Evolutionary conservation across 53 echinoderm and acorn worm species (phyloP), one percentile per base, ranked within the genome.

Genomic region (Henricia sp.): DNA sequence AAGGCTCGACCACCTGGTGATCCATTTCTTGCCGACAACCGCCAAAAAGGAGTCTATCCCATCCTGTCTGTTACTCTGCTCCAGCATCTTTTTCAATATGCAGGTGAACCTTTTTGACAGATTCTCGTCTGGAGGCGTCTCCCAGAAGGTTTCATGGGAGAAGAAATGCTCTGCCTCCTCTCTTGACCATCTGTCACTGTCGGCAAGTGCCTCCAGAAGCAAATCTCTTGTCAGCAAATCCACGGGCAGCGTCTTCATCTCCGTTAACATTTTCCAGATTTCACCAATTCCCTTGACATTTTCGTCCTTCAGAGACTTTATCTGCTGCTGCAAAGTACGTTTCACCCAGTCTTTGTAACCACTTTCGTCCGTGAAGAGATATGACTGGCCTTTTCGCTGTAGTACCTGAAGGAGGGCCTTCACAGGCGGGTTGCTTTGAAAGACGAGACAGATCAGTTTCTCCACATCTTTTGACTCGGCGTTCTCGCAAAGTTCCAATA

Each of bases 321-420:
- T 76, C 38, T 57, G 76, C 32, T 40, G 24, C 10, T 76, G 38
- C 17, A 76, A 6, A 5, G 76, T 56, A 25, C 12, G 23, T 42
- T 76, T 76, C 24, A 76, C 76, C 76, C 76, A 76, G 59, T 32
- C 29, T 76, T 56, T 76, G 76, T 76, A 76, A 1, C 57, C 76
- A 58, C 6, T 1, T 19, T 59, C 41, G 27, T 76, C 76, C 41
- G 40, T 43, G 40, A 76, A 76, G 57, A 76, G 6, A 0, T 26
- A 32, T 14, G 42, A 19, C 8, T 76, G 30, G 39, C 19, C 76
- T 0, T 56, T 27, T 58, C 28, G 58, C 3, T 56, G 40, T n/a
- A 76, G 40, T 6, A 56, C 39, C 39, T 37, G 29, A 21, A 76
- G 59, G 42, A 76, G 59, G 9, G 59, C 57, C 13, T 57, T 57